These are phyloP conservation scores for Platanista minor DNA, from an alignment of 2,113 vertebrate species.

Conservation along the genomic window DNA sequence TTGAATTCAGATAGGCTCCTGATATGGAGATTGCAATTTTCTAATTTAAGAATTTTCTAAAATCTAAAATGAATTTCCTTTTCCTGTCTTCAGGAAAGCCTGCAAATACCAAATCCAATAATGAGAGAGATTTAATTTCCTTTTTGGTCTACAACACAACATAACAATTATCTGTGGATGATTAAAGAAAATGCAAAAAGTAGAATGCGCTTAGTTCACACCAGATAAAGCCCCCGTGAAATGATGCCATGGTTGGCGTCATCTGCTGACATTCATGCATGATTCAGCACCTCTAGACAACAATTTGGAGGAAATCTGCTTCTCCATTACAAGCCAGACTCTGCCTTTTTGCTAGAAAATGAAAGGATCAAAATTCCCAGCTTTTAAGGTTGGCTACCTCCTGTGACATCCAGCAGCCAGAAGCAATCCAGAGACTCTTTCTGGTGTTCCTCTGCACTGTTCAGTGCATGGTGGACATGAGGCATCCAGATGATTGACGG, in stretches of 20 bases:
- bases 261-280: constrained; percentile 58
- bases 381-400: constrained; percentile 30
- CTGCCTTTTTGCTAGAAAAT: constrained; percentile 39
- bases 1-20: not conserved
- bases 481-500: not conserved
- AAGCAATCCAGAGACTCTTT: not conserved
- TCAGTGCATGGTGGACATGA: not conserved
- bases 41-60: constrained; percentile 25
- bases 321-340: constrained; percentile 46
- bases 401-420: not conserved
- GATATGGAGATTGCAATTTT: not conserved
- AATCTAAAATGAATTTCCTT: constrained; percentile 54
- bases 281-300: constrained; percentile 56
- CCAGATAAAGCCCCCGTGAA: constrained; percentile 40
- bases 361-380: not conserved
- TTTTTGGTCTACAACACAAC: constrained; percentile 49
- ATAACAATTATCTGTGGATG: constrained; percentile 57
- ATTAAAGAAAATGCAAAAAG: constrained; percentile 33
- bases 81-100: constrained; percentile 44
- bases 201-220: constrained; percentile 19
- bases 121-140: constrained; percentile 66
- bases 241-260: not conserved
- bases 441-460: not conserved
- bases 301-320: constrained; percentile 33
- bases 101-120: constrained; percentile 60